Base-by-base conservation (phyloP, 2,797 vertebrate species). In the Clarias pachynema region DNA sequence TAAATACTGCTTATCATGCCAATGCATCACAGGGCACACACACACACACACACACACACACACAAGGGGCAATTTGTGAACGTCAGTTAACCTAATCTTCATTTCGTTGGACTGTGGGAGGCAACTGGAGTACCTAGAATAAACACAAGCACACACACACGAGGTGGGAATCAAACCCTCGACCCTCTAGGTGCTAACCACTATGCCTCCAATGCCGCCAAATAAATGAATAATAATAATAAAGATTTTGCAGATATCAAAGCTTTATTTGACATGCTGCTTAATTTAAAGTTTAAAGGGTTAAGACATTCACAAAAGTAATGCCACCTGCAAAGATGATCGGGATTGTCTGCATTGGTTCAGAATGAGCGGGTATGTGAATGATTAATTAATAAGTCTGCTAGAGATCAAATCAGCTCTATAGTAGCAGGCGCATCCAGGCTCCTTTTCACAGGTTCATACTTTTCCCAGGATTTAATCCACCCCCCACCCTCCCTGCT, bases 341-440 rank as follows among this genome's bases (percentile, higher is more conserved):
- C 24, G 12, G 49, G 92, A 85, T 94, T 94, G 93, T 93, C 93
- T 91, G 94, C 91, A 89, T 89, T 90, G 29, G 90, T 93, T 94
- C 93, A 93, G 91, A 94, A 93, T 94, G 92, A 0, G 12, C 49
- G 49, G 49, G 12, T 77, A 85, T 94, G 89, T 93, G 91, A 81
- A 82, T 91, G 93, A 93, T 93, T 94, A 94, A 94, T 94, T 95
- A 94, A 94, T 90, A 91, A 84, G 86, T 91, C 91, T 93, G 92
- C 84, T 89, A 91, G 93, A 81, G 92, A 93, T 92, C 90, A 93
- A 92, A 91, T 92, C 80, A 90, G 89, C 91, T 90, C 87, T 92
- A 89, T 91, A 93, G 91, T 90, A 92, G 92, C 90, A 91, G 90
- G 89, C 89, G 22, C 22, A 53, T 62, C 49, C 79, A 63, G 68